phyloP scores from a whole-genome alignment of 2,797 vertebrate species.

The Crocidura indochinensis region DNA sequence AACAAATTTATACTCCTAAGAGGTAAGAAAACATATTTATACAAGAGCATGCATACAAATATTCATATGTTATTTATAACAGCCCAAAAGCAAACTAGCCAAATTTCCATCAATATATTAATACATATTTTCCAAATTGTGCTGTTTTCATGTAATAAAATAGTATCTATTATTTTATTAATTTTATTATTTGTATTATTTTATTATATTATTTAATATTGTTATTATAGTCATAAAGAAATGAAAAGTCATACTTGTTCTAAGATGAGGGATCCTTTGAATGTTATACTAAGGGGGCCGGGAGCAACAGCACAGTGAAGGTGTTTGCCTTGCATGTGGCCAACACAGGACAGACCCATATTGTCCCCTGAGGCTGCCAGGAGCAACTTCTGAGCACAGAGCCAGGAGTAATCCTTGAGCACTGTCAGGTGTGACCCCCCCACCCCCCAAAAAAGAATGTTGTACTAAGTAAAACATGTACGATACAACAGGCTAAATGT shows the following conservation, averaged over 20 bases:
- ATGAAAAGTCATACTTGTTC: neutral
- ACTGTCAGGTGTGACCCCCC: too few relatives aligned
- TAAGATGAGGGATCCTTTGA: neutral
- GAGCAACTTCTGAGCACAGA: too few relatives aligned
- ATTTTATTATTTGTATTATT: too few relatives aligned
- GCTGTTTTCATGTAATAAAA: neutral
- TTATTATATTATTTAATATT: too few relatives aligned
- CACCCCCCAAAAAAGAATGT: neutral
- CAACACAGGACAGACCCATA: too few relatives aligned
- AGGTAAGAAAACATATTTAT: conserved; percentile 24
- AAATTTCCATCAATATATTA: neutral
- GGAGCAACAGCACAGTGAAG: too few relatives aligned
- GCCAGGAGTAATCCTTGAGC: too few relatives aligned
- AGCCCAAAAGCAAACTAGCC: neutral
- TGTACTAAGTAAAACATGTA: neutral
- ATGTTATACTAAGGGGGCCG: neutral
- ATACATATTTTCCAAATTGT: neutral
- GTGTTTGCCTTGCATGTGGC: too few relatives aligned
- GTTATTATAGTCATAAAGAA: neutral
- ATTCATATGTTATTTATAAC: neutral
- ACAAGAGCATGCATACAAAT: neutral
- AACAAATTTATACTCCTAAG: neutral
- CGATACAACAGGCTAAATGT: neutral
- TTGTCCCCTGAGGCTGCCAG: too few relatives aligned
- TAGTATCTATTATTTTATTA: neutral